These are phyloP conservation scores for Scyliorhinus canicula DNA, from an alignment of 2,797 vertebrate genomes.

Conservation along the genomic window DNA sequence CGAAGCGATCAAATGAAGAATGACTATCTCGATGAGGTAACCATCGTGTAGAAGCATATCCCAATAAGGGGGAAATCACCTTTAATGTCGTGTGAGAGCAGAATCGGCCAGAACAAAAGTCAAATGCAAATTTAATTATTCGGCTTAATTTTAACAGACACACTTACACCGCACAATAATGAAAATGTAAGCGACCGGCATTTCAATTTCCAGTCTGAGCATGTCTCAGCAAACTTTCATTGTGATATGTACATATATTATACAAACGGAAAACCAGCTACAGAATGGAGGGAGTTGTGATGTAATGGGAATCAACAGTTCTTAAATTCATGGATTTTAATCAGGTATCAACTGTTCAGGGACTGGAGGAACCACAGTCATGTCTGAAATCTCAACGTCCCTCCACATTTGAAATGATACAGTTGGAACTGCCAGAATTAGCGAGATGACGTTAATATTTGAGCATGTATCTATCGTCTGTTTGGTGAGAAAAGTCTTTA, in stretches of 20 bases:
- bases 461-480: not conserved
- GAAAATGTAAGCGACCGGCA: not conserved
- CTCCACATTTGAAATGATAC: not conserved
- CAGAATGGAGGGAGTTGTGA: not conserved
- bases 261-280: not conserved
- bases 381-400: not conserved
- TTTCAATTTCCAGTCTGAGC: not conserved
- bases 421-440: not conserved
- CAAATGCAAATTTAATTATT: constrained; percentile 4
- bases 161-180: not conserved
- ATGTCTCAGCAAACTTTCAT: not conserved
- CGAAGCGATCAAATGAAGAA: not conserved
- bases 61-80: not conserved
- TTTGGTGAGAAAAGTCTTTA: not conserved
- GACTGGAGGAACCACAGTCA: constrained; percentile 34
- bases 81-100: not conserved
- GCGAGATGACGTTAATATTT: not conserved
- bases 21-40: not conserved
- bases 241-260: constrained; percentile 12
- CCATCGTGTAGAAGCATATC: not conserved
- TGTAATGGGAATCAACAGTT: constrained; percentile 40
- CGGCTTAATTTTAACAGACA: not conserved
- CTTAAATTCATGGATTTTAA: constrained; percentile 40
- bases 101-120: not conserved
- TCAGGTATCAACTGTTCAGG: constrained; percentile 41